These are phyloP conservation scores for Amphipyra berbera DNA, from an alignment of 2,888 invertebrate species.

Conservation along the genomic window DNA sequence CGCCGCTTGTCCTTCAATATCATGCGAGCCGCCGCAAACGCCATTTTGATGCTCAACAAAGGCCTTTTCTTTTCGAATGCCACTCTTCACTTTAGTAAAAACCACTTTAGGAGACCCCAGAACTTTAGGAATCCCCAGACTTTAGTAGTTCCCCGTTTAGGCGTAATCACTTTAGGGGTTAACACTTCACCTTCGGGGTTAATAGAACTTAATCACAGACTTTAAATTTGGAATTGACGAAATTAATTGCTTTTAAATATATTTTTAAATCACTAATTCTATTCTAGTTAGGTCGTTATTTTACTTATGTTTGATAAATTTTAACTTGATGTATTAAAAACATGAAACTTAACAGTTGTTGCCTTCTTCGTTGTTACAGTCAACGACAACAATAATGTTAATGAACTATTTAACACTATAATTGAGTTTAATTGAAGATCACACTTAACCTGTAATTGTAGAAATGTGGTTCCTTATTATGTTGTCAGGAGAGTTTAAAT, in stretches of 20 bases:
- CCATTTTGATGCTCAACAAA: slow-evolving; percentile 89
- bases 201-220: slow-evolving; percentile 73
- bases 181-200: slow-evolving; percentile 43
- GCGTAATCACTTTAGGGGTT: neutral
- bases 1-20: slow-evolving; percentile 95
- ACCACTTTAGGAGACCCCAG: slow-evolving; percentile 36
- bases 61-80: slow-evolving; percentile 58
- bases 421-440: slow-evolving; percentile 59
- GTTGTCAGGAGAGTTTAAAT: neutral
- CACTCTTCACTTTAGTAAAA: slow-evolving; percentile 59
- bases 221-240: slow-evolving; percentile 73
- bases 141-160: slow-evolving; percentile 5
- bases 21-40: slow-evolving; percentile 96
- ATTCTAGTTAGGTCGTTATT: slow-evolving; percentile 52
- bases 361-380: slow-evolving; percentile 70
- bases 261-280: slow-evolving; percentile 42
- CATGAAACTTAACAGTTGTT: slow-evolving; percentile 73
- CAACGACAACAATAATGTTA: slow-evolving; percentile 43
- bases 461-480: slow-evolving; percentile 25
- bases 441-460: slow-evolving; percentile 36
- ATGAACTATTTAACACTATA: slow-evolving; percentile 52
- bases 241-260: slow-evolving; percentile 66
- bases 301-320: slow-evolving; percentile 35
- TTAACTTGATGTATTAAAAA: slow-evolving; percentile 54
- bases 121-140: neutral